Percentiles rank a stretch among this genome's conserved stretches.
Conservation (phyloP, 2,113 vertebrate genomes). For the Strigops habroptila region DNA sequence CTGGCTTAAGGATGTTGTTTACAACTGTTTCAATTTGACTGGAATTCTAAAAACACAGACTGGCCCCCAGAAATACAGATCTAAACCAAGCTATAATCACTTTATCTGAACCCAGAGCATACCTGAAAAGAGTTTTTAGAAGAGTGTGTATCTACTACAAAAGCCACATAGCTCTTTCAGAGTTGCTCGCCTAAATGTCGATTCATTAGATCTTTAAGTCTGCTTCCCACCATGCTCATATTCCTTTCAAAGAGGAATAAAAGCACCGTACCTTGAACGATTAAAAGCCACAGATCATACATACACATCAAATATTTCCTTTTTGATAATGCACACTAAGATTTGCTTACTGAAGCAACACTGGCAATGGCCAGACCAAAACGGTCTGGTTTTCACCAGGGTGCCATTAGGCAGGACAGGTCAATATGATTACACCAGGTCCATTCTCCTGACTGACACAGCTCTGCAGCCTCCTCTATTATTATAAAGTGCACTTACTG, state of each 20-base stretch:
- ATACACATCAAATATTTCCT: not conserved
- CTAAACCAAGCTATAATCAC: not conserved
- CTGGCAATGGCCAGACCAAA: too few relatives aligned
- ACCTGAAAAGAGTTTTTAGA: not conserved
- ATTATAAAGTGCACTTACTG: not conserved
- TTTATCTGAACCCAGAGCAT: not conserved
- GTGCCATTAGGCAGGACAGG: not conserved
- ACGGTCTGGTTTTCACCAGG: not conserved
- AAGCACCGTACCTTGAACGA: not conserved
- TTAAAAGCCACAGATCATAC: not conserved
- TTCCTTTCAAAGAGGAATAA: not conserved
- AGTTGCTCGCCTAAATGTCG: not conserved
- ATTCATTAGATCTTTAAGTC: not conserved
- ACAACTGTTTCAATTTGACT: not conserved
- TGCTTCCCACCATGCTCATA: not conserved
- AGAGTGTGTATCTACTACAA: not conserved
- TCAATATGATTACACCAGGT: not conserved
- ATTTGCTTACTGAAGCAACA: not conserved
- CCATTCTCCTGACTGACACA: not conserved
- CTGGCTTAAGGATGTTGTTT: not conserved
- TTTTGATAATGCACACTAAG: not conserved
- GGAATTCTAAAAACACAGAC: constrained; percentile 24
- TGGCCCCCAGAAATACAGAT: not conserved
- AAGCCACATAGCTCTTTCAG: not conserved
- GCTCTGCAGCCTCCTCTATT: not conserved